Percentiles rank a stretch among this genome's conserved stretches.
Conservation (phyloP, 2,113 vertebrate genomes). For the Phyllopteryx taeniolatus region DNA sequence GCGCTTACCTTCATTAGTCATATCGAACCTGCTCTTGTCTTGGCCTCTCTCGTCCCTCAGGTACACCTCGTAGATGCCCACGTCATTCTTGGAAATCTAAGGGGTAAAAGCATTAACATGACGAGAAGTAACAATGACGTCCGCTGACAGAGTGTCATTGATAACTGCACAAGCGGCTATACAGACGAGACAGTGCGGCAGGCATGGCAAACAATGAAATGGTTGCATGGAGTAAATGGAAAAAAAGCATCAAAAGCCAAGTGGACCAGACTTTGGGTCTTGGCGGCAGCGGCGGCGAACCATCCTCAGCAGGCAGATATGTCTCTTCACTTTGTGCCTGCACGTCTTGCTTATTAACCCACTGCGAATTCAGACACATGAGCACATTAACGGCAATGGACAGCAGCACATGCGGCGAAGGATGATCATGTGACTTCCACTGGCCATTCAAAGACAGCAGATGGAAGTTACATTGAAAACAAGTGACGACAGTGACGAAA, state of each 20-base stretch:
- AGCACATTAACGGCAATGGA: conserved; percentile 58
- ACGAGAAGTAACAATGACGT: not conserved
- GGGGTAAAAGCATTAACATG: conserved; percentile 24
- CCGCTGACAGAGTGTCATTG: conserved; percentile 18
- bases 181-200: conserved; percentile 69
- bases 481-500: conserved; percentile 27
- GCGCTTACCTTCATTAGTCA: conserved; percentile 84
- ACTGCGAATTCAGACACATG: conserved; percentile 74
- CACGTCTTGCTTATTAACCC: conserved; percentile 70
- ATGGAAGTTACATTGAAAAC: conserved; percentile 27
- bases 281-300: conserved; percentile 34
- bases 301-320: conserved; percentile 59
- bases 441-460: not conserved
- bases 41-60: conserved; percentile 90
- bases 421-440: too few species aligned
- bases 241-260: conserved; percentile 56
- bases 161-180: conserved; percentile 42
- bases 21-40: conserved; percentile 83
- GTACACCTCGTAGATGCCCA: conserved; percentile 86
- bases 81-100: conserved; percentile 91
- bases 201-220: conserved; percentile 48
- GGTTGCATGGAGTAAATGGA: conserved; percentile 34
- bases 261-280: conserved; percentile 74
- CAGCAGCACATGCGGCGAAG: conserved; percentile 17
- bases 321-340: conserved; percentile 49